Conservation (phyloP, 2,797 vertebrate species). For the Caiman crocodilus region DNA sequence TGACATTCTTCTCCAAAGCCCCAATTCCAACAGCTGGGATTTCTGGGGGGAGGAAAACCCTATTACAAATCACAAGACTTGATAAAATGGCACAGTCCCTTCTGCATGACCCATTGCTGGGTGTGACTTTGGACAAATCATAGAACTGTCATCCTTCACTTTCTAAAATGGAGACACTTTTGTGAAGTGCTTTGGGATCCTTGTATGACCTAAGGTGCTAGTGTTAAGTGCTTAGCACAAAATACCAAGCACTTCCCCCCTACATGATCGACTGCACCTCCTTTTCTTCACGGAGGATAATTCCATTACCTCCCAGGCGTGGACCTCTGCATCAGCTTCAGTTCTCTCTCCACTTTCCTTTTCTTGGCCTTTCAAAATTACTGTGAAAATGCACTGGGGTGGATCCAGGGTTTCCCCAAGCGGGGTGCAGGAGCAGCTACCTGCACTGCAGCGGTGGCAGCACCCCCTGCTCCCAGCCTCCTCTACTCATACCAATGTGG, state of each 20-base stretch:
- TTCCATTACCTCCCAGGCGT: not conserved
- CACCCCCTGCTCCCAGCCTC: too few relatives aligned
- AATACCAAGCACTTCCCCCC: too few relatives aligned
- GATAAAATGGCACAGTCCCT: not conserved
- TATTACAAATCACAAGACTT: not conserved
- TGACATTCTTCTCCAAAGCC: not conserved
- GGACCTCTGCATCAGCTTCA: not conserved
- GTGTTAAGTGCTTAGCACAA: not conserved
- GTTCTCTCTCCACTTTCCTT: not conserved
- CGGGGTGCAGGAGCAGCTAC: too few relatives aligned
- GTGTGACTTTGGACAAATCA: too few relatives aligned
- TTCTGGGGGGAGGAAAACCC: not conserved
- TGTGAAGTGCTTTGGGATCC: not conserved
- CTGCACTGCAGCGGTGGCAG: too few relatives aligned
- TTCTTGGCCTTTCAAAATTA: not conserved
- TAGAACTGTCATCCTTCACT: too few relatives aligned
- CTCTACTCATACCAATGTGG: too few relatives aligned
- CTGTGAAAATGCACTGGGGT: not conserved
- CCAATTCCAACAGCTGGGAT: not conserved
- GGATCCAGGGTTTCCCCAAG: too few relatives aligned
- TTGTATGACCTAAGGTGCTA: not conserved
- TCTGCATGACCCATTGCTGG: too few relatives aligned
- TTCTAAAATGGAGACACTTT: not conserved
- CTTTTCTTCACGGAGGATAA: not conserved
- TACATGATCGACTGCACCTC: not conserved